Conservation (phyloP, 2,797 vertebrate species). For the Chromis chromis region DNA sequence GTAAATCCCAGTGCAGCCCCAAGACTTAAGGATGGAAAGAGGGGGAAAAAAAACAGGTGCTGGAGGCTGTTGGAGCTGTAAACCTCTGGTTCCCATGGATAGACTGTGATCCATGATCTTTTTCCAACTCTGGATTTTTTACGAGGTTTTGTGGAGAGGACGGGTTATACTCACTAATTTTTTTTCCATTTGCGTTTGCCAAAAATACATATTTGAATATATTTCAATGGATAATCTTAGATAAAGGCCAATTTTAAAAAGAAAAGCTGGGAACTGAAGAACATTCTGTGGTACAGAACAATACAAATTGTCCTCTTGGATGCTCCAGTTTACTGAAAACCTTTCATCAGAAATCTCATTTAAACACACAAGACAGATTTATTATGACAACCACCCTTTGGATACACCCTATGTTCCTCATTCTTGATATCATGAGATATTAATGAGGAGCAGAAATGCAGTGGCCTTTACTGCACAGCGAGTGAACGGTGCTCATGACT, state of each 20-base stretch:
- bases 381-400: neutral
- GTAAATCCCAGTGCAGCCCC: slow-evolving; percentile 66
- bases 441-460: slow-evolving; percentile 14
- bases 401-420: neutral
- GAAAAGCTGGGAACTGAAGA: neutral
- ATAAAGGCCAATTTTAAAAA: neutral
- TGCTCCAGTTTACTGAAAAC: neutral
- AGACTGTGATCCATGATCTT: slow-evolving; percentile 31
- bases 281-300: too few species aligned
- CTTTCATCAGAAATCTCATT: neutral
- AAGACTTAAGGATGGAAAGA: slow-evolving; percentile 42
- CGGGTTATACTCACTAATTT: neutral
- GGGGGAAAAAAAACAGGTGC: slow-evolving; percentile 49
- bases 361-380: neutral
- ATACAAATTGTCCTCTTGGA: neutral
- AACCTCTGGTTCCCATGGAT: slow-evolving; percentile 56
- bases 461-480: slow-evolving; percentile 15
- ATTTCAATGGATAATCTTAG: neutral
- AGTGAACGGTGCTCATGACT: slow-evolving; percentile 14
- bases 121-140: slow-evolving; percentile 38
- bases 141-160: slow-evolving; percentile 14
- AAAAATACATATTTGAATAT: slow-evolving; percentile 26
- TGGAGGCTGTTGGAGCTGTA: slow-evolving; percentile 13
- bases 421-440: slow-evolving; percentile 38
- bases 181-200: slow-evolving; percentile 25